phyloP scores from a whole-genome alignment of 2,888 invertebrate genomes.

The Tolmerus cingulatus region DNA sequence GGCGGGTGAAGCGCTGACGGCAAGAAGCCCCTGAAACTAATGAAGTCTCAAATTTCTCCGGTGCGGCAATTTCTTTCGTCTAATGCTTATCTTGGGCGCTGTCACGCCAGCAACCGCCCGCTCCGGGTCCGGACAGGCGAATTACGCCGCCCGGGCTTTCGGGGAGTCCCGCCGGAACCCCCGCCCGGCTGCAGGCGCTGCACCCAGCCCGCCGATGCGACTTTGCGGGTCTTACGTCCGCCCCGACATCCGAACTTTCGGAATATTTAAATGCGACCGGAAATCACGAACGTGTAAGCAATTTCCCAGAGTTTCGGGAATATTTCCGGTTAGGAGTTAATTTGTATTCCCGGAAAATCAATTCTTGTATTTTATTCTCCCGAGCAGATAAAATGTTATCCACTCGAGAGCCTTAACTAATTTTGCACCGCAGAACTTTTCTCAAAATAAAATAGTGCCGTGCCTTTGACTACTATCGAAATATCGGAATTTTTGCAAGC shows the following conservation, averaged over 20 bases:
- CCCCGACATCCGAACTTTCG: background rate
- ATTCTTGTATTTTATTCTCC: background rate
- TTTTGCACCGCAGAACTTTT: too few relatives aligned
- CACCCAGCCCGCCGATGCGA: background rate
- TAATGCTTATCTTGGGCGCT: background rate
- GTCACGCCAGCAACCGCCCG: background rate
- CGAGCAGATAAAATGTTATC: too few relatives aligned
- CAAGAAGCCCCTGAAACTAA: background rate
- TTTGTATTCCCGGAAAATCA: background rate
- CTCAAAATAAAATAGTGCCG: too few relatives aligned
- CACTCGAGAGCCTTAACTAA: too few relatives aligned
- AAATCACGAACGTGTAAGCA: background rate
- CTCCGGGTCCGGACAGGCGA: background rate
- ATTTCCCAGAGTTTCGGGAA: background rate
- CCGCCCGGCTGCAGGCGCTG: background rate
- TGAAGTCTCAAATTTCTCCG: constrained; percentile 7
- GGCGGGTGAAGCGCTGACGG: background rate
- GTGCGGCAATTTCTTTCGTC: background rate
- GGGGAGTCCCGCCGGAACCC: background rate
- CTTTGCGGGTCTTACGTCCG: background rate
- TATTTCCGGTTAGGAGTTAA: background rate
- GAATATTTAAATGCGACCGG: background rate
- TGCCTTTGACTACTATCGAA: too few relatives aligned
- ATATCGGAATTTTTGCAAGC: too few relatives aligned
- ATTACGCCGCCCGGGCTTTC: background rate